Percentiles rank a stretch among this genome's conserved stretches.
Conservation (phyloP, 2,113 vertebrate species). For the Dunckerocampus dactyliophorus region DNA sequence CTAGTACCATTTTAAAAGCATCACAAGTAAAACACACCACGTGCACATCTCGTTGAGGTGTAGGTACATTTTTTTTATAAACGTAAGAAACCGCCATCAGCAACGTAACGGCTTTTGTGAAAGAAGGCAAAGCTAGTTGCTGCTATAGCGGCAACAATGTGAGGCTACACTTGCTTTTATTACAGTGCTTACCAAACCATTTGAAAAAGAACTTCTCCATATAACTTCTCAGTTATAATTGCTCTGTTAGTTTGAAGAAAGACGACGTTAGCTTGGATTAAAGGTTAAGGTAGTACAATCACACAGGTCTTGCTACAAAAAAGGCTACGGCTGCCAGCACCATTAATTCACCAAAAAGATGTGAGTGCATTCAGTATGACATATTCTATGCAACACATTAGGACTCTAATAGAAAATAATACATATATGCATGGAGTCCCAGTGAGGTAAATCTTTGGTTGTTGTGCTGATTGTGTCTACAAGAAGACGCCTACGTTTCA, state of each 20-base stretch:
- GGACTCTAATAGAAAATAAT: constrained; percentile 15
- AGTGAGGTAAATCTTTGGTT: constrained; percentile 55
- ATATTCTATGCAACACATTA: constrained; percentile 4
- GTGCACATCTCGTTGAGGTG: constrained; percentile 24
- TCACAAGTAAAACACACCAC: constrained; percentile 36
- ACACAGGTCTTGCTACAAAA: constrained; percentile 1
- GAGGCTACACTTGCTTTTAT: not conserved
- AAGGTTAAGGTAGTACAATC: constrained; percentile 20
- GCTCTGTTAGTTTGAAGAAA: not conserved
- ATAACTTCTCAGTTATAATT: not conserved
- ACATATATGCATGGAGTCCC: constrained; percentile 16
- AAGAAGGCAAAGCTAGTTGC: not conserved
- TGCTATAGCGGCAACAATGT: not conserved
- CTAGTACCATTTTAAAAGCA: constrained; percentile 28
- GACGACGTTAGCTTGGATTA: constrained; percentile 13
- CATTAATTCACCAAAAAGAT: constrained; percentile 12
- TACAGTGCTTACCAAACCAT: too few species aligned
- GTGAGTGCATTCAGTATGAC: constrained; percentile 19
- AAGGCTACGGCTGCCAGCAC: constrained; percentile 20
- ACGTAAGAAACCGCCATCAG: not conserved
- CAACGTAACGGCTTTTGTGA: not conserved
- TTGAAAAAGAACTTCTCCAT: not conserved
- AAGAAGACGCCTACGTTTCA: constrained; percentile 36
- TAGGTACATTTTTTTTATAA: not conserved
- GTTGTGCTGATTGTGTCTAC: constrained; percentile 53